phyloP scores from a whole-genome alignment of 2,113 vertebrate genomes.

The Geothlypis trichas region DNA sequence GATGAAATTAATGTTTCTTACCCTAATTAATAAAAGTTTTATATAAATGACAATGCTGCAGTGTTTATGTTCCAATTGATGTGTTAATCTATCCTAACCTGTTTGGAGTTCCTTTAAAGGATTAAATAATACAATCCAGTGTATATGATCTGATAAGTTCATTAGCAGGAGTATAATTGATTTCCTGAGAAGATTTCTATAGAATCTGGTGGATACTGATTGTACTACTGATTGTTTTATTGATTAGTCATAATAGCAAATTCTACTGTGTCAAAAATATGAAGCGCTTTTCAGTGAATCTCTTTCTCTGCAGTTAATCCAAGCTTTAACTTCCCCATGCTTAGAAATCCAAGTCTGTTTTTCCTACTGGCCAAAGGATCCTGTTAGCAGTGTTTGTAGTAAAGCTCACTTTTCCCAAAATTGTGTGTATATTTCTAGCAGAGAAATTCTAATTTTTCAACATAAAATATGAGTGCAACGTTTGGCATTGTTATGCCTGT shows the following conservation, averaged over 20 bases:
- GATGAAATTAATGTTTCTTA: conserved; percentile 23
- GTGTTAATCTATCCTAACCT: background rate
- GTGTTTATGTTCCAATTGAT: conserved; percentile 14
- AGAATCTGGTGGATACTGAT: background rate
- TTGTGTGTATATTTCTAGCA: background rate
- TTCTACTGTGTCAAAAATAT: background rate
- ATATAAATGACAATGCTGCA: background rate
- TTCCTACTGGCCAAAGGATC: background rate
- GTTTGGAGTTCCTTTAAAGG: conserved; percentile 1
- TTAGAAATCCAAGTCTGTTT: background rate
- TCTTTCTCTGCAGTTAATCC: background rate
- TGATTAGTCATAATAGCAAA: background rate
- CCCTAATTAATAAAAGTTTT: conserved; percentile 38
- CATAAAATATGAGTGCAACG: background rate
- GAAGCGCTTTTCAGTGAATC: background rate
- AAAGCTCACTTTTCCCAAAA: background rate
- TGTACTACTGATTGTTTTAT: background rate
- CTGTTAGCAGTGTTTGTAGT: background rate
- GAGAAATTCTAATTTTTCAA: background rate
- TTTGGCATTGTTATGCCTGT: background rate
- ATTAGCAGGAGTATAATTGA: background rate
- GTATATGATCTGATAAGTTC: background rate
- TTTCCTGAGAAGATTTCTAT: background rate
- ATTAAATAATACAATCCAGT: background rate
- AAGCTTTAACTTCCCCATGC: background rate